phyloP scores from a whole-genome alignment of 2,113 vertebrate genomes.

The Chionomys nivalis region DNA sequence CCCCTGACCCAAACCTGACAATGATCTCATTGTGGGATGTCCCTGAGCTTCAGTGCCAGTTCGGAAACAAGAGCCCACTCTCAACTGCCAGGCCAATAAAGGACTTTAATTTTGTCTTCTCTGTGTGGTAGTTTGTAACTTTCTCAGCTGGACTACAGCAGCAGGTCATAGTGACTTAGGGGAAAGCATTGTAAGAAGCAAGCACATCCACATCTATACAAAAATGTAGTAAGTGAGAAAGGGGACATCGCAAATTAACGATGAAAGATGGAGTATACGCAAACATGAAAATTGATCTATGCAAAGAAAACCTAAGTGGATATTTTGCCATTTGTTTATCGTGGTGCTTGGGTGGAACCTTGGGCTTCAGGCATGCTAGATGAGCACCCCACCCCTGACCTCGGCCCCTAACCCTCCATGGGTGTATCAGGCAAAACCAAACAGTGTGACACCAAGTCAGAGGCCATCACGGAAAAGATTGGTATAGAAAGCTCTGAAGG shows the following conservation, averaged over 20 bases:
- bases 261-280: not conserved
- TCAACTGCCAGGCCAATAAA: not conserved
- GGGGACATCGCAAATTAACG: not conserved
- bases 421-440: not conserved
- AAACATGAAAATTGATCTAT: not conserved
- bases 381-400: not conserved
- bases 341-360: not conserved
- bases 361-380: not conserved
- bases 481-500: not conserved
- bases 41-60: not conserved
- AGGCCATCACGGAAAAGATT: not conserved
- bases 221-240: not conserved
- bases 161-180: not conserved
- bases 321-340: not conserved
- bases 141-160: not conserved
- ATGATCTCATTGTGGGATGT: not conserved
- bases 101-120: not conserved
- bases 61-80: not conserved
- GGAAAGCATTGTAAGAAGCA: not conserved
- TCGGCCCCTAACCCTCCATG: not conserved
- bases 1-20: no score
- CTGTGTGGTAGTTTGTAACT: not conserved
- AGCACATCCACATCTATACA: not conserved
- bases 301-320: not conserved
- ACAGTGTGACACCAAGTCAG: constrained; percentile 21